Evolutionary conservation across 2,888 invertebrate species (phyloP).

Genomic region (Hermaeophaga mercurialis): DNA sequence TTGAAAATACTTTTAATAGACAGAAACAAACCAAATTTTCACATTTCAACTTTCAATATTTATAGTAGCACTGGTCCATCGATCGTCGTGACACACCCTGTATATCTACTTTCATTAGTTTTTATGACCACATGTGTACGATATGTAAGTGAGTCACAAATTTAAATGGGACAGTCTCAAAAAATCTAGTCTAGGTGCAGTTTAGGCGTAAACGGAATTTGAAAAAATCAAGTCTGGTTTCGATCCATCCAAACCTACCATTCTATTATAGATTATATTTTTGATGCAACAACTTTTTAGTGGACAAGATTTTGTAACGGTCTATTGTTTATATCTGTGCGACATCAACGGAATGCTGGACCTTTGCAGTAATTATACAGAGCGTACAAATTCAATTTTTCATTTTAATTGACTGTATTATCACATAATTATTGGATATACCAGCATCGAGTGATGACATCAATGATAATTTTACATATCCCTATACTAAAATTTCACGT

Average conservation of each 20-base stretch:
- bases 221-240: conserved; percentile 1
- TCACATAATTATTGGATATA: background rate
- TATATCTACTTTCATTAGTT: background rate
- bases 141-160: background rate
- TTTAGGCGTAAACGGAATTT: conserved; percentile 5
- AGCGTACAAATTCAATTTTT: too few species aligned
- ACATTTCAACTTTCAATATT: too few species aligned
- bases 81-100: too few species aligned
- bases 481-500: too few species aligned
- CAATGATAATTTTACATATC: too few species aligned
- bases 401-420: background rate
- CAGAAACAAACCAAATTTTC: too few species aligned
- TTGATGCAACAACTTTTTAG: background rate
- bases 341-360: background rate
- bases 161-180: background rate
- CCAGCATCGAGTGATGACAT: too few species aligned
- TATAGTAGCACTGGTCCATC: too few species aligned
- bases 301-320: background rate
- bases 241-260: background rate
- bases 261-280: background rate
- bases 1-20: too few species aligned
- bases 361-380: background rate
- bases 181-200: conserved; percentile 10
- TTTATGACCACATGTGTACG: background rate
- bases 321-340: background rate